phyloP scores from a whole-genome alignment of 2,888 invertebrate species.

The Tortrix viridana region DNA sequence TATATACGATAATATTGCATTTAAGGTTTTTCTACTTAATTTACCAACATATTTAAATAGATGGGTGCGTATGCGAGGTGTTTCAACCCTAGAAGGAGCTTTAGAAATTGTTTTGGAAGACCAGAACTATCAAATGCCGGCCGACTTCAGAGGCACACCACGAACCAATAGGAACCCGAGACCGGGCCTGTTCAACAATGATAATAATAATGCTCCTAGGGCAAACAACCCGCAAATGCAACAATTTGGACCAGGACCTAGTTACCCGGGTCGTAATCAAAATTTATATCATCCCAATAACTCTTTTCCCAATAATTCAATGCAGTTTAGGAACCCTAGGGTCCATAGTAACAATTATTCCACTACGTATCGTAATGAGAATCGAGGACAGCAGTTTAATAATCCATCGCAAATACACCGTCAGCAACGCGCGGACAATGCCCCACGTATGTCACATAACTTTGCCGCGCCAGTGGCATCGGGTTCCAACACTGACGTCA shows the following conservation, averaged over 20 bases:
- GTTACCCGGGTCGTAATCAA: too few relatives aligned
- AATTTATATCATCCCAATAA: too few relatives aligned
- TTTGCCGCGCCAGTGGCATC: background rate
- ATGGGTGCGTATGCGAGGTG: slow-evolving; percentile 30
- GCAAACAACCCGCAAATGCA: too few relatives aligned
- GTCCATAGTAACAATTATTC: background rate
- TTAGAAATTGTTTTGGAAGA: slow-evolving; percentile 36
- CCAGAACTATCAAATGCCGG: slow-evolving; percentile 29
- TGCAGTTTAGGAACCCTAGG: too few relatives aligned
- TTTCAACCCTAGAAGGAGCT: slow-evolving; percentile 34
- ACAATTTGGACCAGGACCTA: too few relatives aligned
- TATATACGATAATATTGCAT: slow-evolving; percentile 34
- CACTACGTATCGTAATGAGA: too few relatives aligned
- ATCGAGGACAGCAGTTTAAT: background rate
- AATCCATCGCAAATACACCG: background rate
- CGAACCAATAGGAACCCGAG: background rate
- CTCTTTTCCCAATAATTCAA: too few relatives aligned
- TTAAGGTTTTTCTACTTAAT: slow-evolving; percentile 39
- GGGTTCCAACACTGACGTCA: slow-evolving; percentile 12
- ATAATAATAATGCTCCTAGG: too few relatives aligned
- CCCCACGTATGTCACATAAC: background rate
- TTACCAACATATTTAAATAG: slow-evolving; percentile 36
- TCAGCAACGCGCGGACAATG: background rate
- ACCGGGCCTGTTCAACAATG: background rate
- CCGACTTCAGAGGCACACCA: slow-evolving; percentile 11